Evolutionary conservation across 2,888 invertebrate species (phyloP).

Genomic region (Torymus auratus): DNA sequence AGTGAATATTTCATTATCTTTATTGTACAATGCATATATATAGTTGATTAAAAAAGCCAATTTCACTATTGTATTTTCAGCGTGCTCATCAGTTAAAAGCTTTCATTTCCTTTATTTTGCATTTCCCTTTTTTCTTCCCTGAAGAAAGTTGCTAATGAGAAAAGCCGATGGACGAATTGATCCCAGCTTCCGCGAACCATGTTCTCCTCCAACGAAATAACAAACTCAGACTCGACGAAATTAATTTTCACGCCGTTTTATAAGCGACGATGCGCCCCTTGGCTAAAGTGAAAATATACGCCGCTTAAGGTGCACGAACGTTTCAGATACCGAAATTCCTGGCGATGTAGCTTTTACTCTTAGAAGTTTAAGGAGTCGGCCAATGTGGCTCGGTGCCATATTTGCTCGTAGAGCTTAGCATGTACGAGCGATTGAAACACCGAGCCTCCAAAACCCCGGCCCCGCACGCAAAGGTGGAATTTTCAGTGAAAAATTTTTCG

Average conservation of each 20-base stretch:
- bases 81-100: no score
- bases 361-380: slow-evolving; percentile 26
- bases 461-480: slow-evolving; percentile 27
- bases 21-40: no score
- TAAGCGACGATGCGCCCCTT: slow-evolving; percentile 1
- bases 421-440: slow-evolving; percentile 38
- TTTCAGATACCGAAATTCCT: slow-evolving; percentile 20
- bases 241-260: slow-evolving; percentile 7
- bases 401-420: slow-evolving; percentile 34
- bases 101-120: neutral
- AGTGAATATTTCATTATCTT: no score
- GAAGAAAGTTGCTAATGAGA: neutral
- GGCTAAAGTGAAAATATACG: slow-evolving; percentile 15
- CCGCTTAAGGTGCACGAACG: slow-evolving; percentile 18
- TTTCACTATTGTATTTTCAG: no score
- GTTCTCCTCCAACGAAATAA: no score
- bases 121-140: neutral
- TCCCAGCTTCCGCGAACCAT: neutral
- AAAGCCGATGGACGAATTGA: neutral
- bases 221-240: neutral
- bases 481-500: slow-evolving; percentile 51
- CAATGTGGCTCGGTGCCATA: slow-evolving; percentile 38
- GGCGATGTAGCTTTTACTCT: slow-evolving; percentile 22
- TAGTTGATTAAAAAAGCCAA: no score
- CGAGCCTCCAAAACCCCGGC: slow-evolving; percentile 4